phyloP scores from a whole-genome alignment of 2,797 vertebrate genomes.

The Graptemys geographica region DNA sequence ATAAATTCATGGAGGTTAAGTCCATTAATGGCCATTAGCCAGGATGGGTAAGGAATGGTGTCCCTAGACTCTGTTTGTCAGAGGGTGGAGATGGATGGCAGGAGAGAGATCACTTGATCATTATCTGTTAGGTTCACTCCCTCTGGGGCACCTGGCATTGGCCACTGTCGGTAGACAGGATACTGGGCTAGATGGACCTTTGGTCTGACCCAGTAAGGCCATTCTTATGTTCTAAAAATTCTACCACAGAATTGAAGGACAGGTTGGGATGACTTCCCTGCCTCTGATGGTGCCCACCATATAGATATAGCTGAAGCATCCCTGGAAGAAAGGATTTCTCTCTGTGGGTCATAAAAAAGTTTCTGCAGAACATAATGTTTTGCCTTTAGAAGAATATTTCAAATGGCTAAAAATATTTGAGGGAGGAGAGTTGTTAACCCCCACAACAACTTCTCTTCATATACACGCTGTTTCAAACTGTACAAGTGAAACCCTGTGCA shows the following conservation, averaged over 20 bases:
- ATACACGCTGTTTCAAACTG: background rate
- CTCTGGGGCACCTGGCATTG: too few relatives aligned
- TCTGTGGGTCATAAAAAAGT: conserved; percentile 3
- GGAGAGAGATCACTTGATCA: too few relatives aligned
- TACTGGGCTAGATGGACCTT: too few relatives aligned
- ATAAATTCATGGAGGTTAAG: too few relatives aligned
- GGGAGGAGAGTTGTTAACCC: background rate
- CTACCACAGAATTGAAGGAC: background rate
- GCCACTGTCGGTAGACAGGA: too few relatives aligned
- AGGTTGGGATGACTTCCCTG: background rate
- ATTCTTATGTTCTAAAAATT: background rate
- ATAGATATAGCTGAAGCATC: conserved; percentile 13
- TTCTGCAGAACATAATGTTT: background rate
- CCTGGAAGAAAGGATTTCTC: background rate
- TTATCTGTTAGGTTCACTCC: too few relatives aligned
- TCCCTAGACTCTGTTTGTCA: too few relatives aligned
- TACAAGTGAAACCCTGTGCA: background rate
- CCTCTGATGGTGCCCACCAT: background rate
- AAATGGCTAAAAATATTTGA: background rate
- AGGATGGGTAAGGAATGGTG: too few relatives aligned
- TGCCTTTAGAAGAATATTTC: background rate
- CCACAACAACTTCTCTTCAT: background rate
- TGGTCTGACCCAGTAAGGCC: too few relatives aligned
- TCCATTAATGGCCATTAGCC: too few relatives aligned
- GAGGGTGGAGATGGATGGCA: too few relatives aligned